Conservation (phyloP, 2,888 invertebrate genomes). For the Incurvaria masculella region DNA sequence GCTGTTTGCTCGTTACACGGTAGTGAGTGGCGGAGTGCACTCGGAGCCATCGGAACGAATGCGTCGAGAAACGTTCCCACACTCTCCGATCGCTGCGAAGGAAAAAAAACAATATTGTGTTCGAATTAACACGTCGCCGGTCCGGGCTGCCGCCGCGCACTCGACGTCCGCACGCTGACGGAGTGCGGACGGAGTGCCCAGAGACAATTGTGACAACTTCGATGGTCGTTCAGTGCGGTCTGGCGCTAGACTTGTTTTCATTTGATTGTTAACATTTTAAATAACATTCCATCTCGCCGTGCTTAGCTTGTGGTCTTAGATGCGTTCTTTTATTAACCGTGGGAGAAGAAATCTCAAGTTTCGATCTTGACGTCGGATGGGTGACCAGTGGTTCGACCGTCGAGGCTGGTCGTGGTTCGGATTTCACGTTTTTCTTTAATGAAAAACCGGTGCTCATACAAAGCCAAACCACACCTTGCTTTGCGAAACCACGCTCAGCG, state of each 20-base stretch:
- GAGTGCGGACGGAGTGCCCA: background rate
- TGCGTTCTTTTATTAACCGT: too few relatives aligned
- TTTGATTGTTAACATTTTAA: background rate
- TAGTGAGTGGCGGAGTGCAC: slow-evolving; percentile 30
- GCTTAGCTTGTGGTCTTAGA: too few relatives aligned
- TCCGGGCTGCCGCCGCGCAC: slow-evolving; percentile 13
- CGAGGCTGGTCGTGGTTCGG: too few relatives aligned
- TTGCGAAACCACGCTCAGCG: too few relatives aligned
- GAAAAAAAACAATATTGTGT: slow-evolving; percentile 50
- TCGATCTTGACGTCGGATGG: too few relatives aligned
- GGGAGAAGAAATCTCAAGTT: too few relatives aligned
- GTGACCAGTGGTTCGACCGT: too few relatives aligned
- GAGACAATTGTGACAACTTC: background rate
- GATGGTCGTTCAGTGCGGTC: background rate
- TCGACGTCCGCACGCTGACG: background rate
- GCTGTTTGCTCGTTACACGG: slow-evolving; percentile 47
- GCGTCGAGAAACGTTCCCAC: slow-evolving; percentile 53
- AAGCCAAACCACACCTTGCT: too few relatives aligned
- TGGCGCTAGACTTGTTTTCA: background rate
- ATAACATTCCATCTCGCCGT: too few relatives aligned
- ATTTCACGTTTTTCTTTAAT: too few relatives aligned
- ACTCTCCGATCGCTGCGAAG: slow-evolving; percentile 48
- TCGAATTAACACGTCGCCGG: slow-evolving; percentile 55
- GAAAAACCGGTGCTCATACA: too few relatives aligned
- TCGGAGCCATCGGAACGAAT: slow-evolving; percentile 49